Percentiles rank a stretch among this genome's conserved stretches.
Conservation (phyloP, 2,797 vertebrate species). For the Sebastes taczanowskii region DNA sequence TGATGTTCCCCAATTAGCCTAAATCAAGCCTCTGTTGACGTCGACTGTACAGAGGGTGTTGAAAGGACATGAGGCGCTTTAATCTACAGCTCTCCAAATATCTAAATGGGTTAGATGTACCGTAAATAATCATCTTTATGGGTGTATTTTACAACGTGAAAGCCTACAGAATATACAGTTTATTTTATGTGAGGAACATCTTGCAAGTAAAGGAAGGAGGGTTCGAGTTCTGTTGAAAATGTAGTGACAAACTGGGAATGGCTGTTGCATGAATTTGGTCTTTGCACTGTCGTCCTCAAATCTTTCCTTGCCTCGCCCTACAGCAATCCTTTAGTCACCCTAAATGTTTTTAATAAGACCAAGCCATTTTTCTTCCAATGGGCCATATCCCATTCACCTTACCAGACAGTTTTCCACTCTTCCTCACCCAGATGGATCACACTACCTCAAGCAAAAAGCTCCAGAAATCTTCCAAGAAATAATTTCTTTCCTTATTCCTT, state of each 20-base stretch:
- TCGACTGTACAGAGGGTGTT: conserved; percentile 26
- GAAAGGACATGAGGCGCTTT: conserved; percentile 21
- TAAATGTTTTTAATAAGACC: conserved; percentile 68
- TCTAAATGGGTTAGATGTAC: conserved; percentile 6
- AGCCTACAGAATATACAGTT: not conserved
- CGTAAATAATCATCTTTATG: conserved; percentile 2
- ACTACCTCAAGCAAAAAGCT: conserved; percentile 58
- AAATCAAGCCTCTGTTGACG: conserved; percentile 13
- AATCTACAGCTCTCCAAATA: conserved; percentile 5
- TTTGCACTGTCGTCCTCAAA: conserved; percentile 48
- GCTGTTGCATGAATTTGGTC: conserved; percentile 33
- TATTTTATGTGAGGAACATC: conserved; percentile 9
- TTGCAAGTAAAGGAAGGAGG: conserved; percentile 2
- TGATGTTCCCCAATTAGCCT: conserved; percentile 23
- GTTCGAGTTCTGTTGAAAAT: not conserved
- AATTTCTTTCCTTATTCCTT: conserved; percentile 61
- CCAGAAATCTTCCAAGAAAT: conserved; percentile 69
- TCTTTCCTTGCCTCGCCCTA: conserved; percentile 30
- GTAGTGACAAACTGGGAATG: conserved; percentile 21
- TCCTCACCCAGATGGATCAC: conserved; percentile 68
- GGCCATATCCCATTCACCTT: conserved; percentile 75
- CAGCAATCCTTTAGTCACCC: conserved; percentile 39
- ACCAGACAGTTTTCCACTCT: conserved; percentile 72
- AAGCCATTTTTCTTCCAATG: conserved; percentile 70
- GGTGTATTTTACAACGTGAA: conserved; percentile 25